phyloP scores from a whole-genome alignment of 2,888 invertebrate genomes.

The Latrodectus hesperus region DNA sequence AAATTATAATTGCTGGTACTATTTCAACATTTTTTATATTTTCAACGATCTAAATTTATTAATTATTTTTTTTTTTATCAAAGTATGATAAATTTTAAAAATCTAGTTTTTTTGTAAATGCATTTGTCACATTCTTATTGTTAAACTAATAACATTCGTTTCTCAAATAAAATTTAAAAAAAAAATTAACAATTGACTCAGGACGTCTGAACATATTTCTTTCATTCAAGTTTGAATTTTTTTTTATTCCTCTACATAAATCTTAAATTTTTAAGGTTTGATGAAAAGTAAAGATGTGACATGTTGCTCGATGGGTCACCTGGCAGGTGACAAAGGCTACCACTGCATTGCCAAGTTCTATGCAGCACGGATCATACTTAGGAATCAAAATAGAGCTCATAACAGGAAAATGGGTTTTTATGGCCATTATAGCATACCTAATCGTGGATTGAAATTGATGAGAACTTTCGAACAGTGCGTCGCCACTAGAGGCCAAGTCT shows the following conservation, averaged over 20 bases:
- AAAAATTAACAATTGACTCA: no score
- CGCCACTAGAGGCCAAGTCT: slow-evolving; percentile 70
- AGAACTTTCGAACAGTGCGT: slow-evolving; percentile 73
- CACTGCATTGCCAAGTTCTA: slow-evolving; percentile 73
- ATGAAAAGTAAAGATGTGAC: slow-evolving; percentile 71
- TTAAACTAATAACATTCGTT: not conserved
- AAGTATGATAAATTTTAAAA: no score
- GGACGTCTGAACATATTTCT: no score
- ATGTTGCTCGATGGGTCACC: slow-evolving; percentile 73
- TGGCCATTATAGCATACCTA: slow-evolving; percentile 70
- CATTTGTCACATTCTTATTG: no score
- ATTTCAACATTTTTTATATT: no score
- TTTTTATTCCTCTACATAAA: not conserved
- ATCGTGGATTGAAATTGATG: slow-evolving; percentile 72
- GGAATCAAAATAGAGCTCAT: slow-evolving; percentile 73
- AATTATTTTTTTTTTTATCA: no score
- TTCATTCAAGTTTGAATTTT: no score
- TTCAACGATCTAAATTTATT: no score
- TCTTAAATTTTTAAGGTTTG: slow-evolving; percentile 16
- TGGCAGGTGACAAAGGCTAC: slow-evolving; percentile 74
- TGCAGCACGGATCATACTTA: slow-evolving; percentile 70
- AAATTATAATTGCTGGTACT: no score
- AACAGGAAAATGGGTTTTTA: slow-evolving; percentile 72
- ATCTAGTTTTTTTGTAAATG: no score
- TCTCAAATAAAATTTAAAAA: not conserved